Evolutionary conservation across 2,888 invertebrate species (phyloP).

Genomic region (Drosophila picticornis): DNA sequence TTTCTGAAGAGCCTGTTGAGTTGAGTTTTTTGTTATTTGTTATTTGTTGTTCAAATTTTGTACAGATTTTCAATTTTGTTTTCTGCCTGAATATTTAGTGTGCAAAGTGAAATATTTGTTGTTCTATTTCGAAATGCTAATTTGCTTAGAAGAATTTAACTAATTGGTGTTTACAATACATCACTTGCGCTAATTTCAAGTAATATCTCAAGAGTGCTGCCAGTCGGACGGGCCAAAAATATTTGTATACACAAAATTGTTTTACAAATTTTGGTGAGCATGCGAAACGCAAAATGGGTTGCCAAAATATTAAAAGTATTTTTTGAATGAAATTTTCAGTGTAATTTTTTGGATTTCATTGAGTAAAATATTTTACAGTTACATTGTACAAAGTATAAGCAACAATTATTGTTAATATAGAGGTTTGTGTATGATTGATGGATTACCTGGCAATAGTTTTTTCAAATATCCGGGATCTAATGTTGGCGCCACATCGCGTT

Average conservation of each 20-base stretch:
- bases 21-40: conserved; percentile 29
- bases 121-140: conserved; percentile 49
- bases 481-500: conserved; percentile 90
- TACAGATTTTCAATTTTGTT: conserved; percentile 22
- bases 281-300: background rate
- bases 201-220: conserved; percentile 20
- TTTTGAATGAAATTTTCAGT: conserved; percentile 32
- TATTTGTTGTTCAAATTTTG: conserved; percentile 42
- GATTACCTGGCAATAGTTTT: conserved; percentile 87
- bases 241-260: conserved; percentile 32
- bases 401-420: background rate
- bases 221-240: conserved; percentile 1
- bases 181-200: conserved; percentile 55
- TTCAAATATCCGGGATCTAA: conserved; percentile 92
- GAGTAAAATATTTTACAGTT: conserved; percentile 26
- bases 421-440: background rate
- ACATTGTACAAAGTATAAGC: background rate
- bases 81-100: conserved; percentile 29
- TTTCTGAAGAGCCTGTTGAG: conserved; percentile 53
- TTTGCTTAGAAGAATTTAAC: conserved; percentile 61
- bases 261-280: conserved; percentile 14
- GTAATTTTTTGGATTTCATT: conserved; percentile 27
- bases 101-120: conserved; percentile 46
- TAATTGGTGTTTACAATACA: conserved; percentile 65
- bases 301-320: conserved; percentile 28